These are phyloP conservation scores for Scartelaos histophorus DNA, from an alignment of 2,113 vertebrate species.

Conservation along the genomic window DNA sequence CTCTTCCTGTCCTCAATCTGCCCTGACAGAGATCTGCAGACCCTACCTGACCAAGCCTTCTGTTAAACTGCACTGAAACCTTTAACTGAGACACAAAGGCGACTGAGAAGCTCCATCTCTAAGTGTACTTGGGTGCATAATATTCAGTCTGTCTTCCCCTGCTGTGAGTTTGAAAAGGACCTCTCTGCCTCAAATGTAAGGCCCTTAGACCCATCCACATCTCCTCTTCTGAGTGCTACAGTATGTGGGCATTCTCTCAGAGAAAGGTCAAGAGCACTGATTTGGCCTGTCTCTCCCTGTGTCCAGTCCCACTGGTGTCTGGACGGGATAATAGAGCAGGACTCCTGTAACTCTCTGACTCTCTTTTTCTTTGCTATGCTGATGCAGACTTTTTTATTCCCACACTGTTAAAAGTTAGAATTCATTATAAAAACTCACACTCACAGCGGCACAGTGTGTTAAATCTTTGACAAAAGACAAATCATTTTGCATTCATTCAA, in stretches of 20 bases:
- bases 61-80: too few species aligned
- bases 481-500: too few species aligned
- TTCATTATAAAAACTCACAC: neutral
- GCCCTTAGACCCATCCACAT: conserved; percentile 26
- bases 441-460: neutral
- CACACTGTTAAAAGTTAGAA: conserved; percentile 21
- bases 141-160: conserved; percentile 23
- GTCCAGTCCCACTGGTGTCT: conserved; percentile 65
- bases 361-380: neutral
- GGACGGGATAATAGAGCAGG: conserved; percentile 57
- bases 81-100: too few species aligned
- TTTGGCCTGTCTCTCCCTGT: conserved; percentile 57
- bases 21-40: too few species aligned
- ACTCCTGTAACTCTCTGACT: conserved; percentile 32
- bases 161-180: conserved; percentile 22
- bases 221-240: conserved; percentile 32
- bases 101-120: too few species aligned
- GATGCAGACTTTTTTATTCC: conserved; percentile 1
- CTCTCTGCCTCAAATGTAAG: conserved; percentile 23
- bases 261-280: conserved; percentile 72
- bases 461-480: neutral
- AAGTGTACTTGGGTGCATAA: conserved; percentile 8
- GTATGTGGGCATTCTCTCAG: conserved; percentile 63
- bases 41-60: too few species aligned
- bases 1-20: too few species aligned